A percentile compares a stretch with the other conserved stretches of the same genome.
Evolutionary conservation across 2,888 invertebrate species (phyloP).

Genomic region (Lasioglossum calceatum): DNA sequence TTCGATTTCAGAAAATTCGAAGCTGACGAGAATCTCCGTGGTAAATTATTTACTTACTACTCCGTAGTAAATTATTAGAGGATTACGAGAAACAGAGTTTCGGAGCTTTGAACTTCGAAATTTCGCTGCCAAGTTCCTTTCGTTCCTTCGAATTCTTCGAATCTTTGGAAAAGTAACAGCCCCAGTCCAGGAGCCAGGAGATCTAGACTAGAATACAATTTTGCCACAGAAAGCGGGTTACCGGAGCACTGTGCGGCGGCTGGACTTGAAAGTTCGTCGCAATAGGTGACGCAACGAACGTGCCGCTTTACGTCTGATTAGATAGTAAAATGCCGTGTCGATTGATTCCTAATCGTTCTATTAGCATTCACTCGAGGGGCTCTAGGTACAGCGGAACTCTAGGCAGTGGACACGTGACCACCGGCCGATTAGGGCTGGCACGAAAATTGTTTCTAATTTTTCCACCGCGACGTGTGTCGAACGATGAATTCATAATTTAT

Average conservation of each 20-base stretch:
- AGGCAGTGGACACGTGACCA: background rate
- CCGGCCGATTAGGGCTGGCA: background rate
- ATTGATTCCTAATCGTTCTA: background rate
- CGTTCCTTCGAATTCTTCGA: too few species aligned
- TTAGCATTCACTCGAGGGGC: background rate
- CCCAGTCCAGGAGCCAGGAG: too few species aligned
- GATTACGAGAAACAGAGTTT: too few species aligned
- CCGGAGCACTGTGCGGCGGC: background rate
- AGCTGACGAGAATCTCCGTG: too few species aligned
- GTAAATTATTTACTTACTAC: too few species aligned
- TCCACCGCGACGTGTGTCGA: background rate
- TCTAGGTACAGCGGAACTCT: background rate
- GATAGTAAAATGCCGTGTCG: background rate
- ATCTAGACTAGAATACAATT: too few species aligned
- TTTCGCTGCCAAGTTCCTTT: too few species aligned
- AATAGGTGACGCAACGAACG: background rate
- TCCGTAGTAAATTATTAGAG: too few species aligned
- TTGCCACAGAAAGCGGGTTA: too few species aligned
- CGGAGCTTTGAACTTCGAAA: too few species aligned
- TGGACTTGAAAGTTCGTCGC: constrained; percentile 17
- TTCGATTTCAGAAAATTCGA: too few species aligned
- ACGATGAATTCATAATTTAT: background rate
- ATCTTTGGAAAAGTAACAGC: too few species aligned
- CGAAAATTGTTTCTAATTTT: background rate
- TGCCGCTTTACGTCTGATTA: background rate